A percentile compares a stretch with the other conserved stretches of the same genome.
These are phyloP conservation scores for Drosophila neotestacea DNA, from an alignment of 2,888 invertebrate genomes.

Conservation along the genomic window DNA sequence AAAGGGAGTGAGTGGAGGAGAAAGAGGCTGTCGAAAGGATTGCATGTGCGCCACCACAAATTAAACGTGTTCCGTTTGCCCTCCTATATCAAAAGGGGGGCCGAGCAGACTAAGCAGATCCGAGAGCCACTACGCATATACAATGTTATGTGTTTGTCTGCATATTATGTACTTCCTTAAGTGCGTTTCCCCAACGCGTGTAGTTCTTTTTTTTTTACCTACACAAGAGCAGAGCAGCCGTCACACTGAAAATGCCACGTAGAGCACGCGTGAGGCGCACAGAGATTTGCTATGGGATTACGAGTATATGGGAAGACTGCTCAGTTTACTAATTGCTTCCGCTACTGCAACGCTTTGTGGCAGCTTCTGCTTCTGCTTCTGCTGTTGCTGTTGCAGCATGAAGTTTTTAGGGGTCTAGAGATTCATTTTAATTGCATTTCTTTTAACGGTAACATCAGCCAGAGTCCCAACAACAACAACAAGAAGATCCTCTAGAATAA, in stretches of 20 bases:
- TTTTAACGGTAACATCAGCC: constrained; percentile 76
- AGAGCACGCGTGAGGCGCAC: constrained; percentile 70
- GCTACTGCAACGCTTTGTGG: constrained; percentile 60
- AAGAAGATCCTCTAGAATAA: not conserved
- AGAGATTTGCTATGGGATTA: constrained; percentile 75
- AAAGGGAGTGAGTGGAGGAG: constrained; percentile 10
- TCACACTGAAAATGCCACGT: constrained; percentile 66
- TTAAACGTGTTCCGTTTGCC: constrained; percentile 51
- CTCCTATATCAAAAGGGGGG: not conserved
- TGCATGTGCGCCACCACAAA: constrained; percentile 61
- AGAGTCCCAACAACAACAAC: constrained; percentile 24
- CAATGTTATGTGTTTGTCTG: constrained; percentile 5
- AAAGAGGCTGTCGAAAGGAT: constrained; percentile 59
- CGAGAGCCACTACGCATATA: constrained; percentile 21
- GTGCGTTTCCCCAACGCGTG: constrained; percentile 35
- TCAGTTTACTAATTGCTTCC: constrained; percentile 84
- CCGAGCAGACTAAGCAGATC: constrained; percentile 26
- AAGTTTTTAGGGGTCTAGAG: constrained; percentile 76
- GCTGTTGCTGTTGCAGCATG: constrained; percentile 27
- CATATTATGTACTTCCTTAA: constrained; percentile 54
- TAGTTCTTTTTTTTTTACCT: constrained; percentile 23
- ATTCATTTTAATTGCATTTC: constrained; percentile 81
- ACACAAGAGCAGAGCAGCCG: constrained; percentile 25
- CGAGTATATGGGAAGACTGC: constrained; percentile 59
- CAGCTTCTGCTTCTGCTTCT: constrained; percentile 15